These are phyloP conservation scores for Dryobotodes eremita DNA, from an alignment of 2,888 invertebrate genomes.

Conservation along the genomic window DNA sequence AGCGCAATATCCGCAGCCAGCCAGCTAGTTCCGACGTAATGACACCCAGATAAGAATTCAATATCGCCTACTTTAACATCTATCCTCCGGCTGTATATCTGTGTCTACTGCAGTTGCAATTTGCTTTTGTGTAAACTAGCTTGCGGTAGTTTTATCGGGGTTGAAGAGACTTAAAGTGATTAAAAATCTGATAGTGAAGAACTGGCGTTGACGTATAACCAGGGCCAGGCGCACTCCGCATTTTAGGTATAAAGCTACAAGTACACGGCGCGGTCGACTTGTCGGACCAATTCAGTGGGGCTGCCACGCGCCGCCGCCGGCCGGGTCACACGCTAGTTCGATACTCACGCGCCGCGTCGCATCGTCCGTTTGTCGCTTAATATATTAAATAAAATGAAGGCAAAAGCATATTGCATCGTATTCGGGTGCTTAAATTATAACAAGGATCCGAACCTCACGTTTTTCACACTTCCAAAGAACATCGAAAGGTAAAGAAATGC, in stretches of 20 bases:
- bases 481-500: no score
- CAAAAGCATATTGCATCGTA: no score
- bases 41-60: constrained; percentile 68
- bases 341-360: no score
- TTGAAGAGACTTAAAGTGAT: neutral
- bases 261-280: neutral
- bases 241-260: neutral
- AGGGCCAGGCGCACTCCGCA: neutral
- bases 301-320: neutral
- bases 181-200: neutral
- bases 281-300: neutral
- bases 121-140: constrained; percentile 19
- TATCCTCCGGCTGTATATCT: constrained; percentile 38
- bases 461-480: no score
- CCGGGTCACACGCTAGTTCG: neutral
- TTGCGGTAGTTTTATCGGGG: neutral
- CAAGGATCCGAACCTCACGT: no score
- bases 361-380: no score
- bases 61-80: constrained; percentile 65
- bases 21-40: constrained; percentile 64
- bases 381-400: no score
- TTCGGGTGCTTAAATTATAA: no score
- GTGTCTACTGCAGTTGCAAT: constrained; percentile 50
- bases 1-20: constrained; percentile 70
- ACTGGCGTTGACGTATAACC: neutral